phyloP scores from a whole-genome alignment of 2,888 invertebrate species.

The Heliconius cydno region DNA sequence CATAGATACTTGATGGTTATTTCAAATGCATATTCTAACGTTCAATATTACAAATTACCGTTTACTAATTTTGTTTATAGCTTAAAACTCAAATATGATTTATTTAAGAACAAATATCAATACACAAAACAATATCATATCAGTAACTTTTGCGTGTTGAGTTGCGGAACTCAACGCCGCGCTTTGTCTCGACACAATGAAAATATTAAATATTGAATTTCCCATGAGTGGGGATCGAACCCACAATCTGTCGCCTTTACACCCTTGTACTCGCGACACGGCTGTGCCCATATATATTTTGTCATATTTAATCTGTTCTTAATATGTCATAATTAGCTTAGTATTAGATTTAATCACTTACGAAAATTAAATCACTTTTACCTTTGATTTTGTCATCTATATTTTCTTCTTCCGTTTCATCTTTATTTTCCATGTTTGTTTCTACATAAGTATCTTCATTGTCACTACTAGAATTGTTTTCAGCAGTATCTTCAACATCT shows the following conservation, averaged over 20 bases:
- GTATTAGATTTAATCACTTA: too few species aligned
- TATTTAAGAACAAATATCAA: too few species aligned
- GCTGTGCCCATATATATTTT: not conserved
- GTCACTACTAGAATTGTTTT: conserved; percentile 39
- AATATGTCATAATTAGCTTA: too few species aligned
- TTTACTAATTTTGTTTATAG: too few species aligned
- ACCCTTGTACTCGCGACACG: not conserved
- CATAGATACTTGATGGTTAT: too few species aligned
- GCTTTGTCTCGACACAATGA: not conserved
- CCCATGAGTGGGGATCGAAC: not conserved
- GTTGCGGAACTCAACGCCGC: not conserved
- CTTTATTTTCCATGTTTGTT: conserved; percentile 51
- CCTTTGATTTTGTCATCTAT: conserved; percentile 28
- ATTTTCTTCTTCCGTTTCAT: conserved; percentile 43
- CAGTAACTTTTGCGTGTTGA: not conserved
- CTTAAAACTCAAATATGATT: too few species aligned
- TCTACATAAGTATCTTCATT: conserved; percentile 48
- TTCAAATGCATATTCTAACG: too few species aligned
- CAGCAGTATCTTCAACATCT: conserved; percentile 39
- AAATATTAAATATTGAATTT: not conserved
- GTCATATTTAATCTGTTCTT: too few species aligned
- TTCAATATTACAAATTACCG: too few species aligned
- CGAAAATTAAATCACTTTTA: not conserved
- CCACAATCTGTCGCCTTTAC: not conserved
- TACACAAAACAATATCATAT: too few species aligned